Percentiles rank a stretch among this genome's conserved stretches.
These are phyloP conservation scores for Drosophila jambulina DNA, from an alignment of 1,140 invertebrate genomes.

Conservation along the genomic window DNA sequence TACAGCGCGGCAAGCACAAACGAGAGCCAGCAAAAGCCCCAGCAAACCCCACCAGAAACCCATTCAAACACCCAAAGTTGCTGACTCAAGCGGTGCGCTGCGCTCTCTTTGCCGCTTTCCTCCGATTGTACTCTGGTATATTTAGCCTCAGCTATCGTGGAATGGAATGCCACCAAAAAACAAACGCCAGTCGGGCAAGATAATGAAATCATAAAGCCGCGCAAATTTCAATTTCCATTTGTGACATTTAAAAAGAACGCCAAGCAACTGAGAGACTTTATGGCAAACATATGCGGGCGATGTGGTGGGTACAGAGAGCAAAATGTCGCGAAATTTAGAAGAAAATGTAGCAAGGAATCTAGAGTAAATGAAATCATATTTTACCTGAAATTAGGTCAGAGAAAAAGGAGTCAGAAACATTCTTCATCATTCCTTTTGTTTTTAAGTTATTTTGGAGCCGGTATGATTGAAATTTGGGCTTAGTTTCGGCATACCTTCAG, in stretches of 20 bases:
- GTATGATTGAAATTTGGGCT: too few relatives aligned
- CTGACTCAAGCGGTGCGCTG: conserved; percentile 28
- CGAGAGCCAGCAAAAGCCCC: not conserved
- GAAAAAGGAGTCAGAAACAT: too few relatives aligned
- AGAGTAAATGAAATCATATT: not conserved
- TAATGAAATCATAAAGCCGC: conserved; percentile 70
- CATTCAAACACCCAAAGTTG: conserved; percentile 32
- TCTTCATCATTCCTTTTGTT: too few relatives aligned
- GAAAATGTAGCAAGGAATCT: not conserved
- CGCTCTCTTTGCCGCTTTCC: conserved; percentile 49
- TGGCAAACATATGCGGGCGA: conserved; percentile 36
- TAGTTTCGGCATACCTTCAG: not conserved
- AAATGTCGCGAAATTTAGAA: not conserved
- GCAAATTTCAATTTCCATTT: conserved; percentile 68
- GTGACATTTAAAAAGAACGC: conserved; percentile 40
- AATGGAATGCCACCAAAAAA: conserved; percentile 53
- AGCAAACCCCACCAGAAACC: conserved; percentile 25
- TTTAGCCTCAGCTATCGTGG: conserved; percentile 24
- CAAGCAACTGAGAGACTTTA: conserved; percentile 36
- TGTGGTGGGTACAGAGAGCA: conserved; percentile 12
- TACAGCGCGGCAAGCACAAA: conserved; percentile 6
- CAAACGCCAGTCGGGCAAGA: conserved; percentile 47
- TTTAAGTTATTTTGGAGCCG: not conserved
- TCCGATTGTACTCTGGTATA: conserved; percentile 32
- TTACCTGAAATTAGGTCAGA: not conserved